Evolutionary conservation across 2,888 invertebrate genomes (phyloP), one percentile per base, ranked within the genome.

Genomic region (Parapristionchus giblindavisi): DNA sequence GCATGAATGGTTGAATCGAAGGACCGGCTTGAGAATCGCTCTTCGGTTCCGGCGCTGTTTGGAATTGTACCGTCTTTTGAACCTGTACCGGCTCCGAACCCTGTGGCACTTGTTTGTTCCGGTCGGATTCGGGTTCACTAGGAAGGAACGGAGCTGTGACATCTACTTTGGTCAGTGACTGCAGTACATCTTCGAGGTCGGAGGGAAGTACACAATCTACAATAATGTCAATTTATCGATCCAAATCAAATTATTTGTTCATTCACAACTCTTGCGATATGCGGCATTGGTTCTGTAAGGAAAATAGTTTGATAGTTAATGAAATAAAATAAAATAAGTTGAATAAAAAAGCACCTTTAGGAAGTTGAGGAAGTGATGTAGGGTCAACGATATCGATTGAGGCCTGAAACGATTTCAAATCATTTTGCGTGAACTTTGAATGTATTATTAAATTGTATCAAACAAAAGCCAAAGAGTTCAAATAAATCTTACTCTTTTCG

Each of bases 321-420:
- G 8, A 43, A 43, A 43, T 43, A 43, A 43, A 14, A 43, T 14
- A 8, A 43, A 43, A 43, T 14, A 14, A 43, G 8, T 43, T 43
- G 8, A 43, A 43, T 14, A 43, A 43, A 8, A 14, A 14, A 36
- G 27, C 52, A 52, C 68, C 52, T 21, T 34, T 48, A 4, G 68
- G 68, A 1, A 68, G 68, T n/a, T 52, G n/a, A 1, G 68, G 51
- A 0, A 21, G 11, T 5, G 68, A 40, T n/a, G n/a, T n/a, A 4
- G 68, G 68, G 27, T 68, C 68, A 24, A 68, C 68, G 1, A 68
- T 38, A 11, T 68, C 68, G n/a, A 68, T 52, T n/a, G 24, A 40
- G 6, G 52, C 68, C 27, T 68, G 14, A 0, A 38, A 51, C 1
- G 21, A 48, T 21, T 48, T 48, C 21, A 11, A 11, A 48, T 48